Percentiles rank a stretch among this genome's conserved stretches.
Evolutionary conservation across 2,797 vertebrate genomes (phyloP).

Genomic region (Esox lucius): DNA sequence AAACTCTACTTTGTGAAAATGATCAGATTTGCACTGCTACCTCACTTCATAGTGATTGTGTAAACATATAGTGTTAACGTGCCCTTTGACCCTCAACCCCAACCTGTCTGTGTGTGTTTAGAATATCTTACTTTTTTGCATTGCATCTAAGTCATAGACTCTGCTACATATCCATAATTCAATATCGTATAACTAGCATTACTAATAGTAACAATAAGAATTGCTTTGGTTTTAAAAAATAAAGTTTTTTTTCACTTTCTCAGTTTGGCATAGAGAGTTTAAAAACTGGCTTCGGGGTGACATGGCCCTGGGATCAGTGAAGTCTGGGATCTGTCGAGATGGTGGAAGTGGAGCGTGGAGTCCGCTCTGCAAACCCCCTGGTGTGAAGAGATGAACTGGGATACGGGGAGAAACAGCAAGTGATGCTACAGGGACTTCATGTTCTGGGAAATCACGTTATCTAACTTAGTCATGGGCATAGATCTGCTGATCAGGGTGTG

Average conservation of each 20-base stretch:
- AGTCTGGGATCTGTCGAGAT: slow-evolving; percentile 28
- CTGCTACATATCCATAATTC: slow-evolving; percentile 81
- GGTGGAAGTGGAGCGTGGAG: slow-evolving; percentile 19
- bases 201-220: slow-evolving; percentile 72
- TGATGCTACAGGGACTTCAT: slow-evolving; percentile 69
- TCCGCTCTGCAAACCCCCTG: slow-evolving; percentile 25
- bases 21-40: slow-evolving; percentile 73
- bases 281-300: slow-evolving; percentile 66
- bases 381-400: slow-evolving; percentile 2
- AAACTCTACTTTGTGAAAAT: slow-evolving; percentile 72
- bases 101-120: slow-evolving; percentile 22
- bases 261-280: slow-evolving; percentile 83
- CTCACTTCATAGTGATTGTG: slow-evolving; percentile 71
- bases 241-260: slow-evolving; percentile 64
- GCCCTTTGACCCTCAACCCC: slow-evolving; percentile 32
- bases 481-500: neutral
- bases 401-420: slow-evolving; percentile 14
- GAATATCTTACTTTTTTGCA: slow-evolving; percentile 71
- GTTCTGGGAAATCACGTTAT: slow-evolving; percentile 44
- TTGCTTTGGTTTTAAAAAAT: slow-evolving; percentile 88
- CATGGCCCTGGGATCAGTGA: slow-evolving; percentile 54
- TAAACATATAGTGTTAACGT: slow-evolving; percentile 56
- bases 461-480: slow-evolving; percentile 16
- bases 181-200: slow-evolving; percentile 63
- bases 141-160: slow-evolving; percentile 80